Evolutionary conservation across 2,888 invertebrate genomes (phyloP), one percentile per base, ranked within the genome.

Genomic region (Melitaea athalia): DNA sequence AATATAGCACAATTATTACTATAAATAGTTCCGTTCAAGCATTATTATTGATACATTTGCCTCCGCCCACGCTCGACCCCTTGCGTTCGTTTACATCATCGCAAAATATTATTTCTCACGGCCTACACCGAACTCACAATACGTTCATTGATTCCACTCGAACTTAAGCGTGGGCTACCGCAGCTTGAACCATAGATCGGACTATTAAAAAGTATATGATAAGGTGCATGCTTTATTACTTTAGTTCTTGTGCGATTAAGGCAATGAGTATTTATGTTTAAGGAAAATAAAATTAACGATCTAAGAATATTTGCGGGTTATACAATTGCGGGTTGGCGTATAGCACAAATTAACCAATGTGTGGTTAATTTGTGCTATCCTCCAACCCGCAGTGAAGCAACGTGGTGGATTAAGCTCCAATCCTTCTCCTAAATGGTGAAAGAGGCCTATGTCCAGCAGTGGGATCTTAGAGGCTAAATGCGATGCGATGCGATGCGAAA

Each of bases 31-130:
- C 57, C 14, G 14, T 15, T 15, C 5, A 42, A 57, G 38, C 4
- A 31, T 38, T 42, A 42, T 57, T 42, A 10, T 7, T 5, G 33
- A 57, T 57, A 57, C 15, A 57, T 57, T 38, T 55, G 31, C 33
- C 49, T 17, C 63, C 52, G 53, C 67, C 72, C 70, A 72, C 72
- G 55, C 45, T n/a, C 24, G 52, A 49, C 63, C 64, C 64, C 59
- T 63, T 43, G 63, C 59, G 38, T n/a, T n/a, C 31, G 43, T 70
- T 72, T 70, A 68, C 70, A 70, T 70, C 72, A 72, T 70, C 66
- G 72, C 72, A 65, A 70, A 72, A 70, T 72, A 72, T 70, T 68
- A 64, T 59, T 72, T 72, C 72, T 66, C 72, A 72, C 72, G 68
- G 68, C 68, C 72, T 64, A 68, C 68, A 65, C 66, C 31, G 57